Base-by-base conservation (phyloP, 2,113 vertebrate species). In the Gymnobelideus leadbeateri region DNA sequence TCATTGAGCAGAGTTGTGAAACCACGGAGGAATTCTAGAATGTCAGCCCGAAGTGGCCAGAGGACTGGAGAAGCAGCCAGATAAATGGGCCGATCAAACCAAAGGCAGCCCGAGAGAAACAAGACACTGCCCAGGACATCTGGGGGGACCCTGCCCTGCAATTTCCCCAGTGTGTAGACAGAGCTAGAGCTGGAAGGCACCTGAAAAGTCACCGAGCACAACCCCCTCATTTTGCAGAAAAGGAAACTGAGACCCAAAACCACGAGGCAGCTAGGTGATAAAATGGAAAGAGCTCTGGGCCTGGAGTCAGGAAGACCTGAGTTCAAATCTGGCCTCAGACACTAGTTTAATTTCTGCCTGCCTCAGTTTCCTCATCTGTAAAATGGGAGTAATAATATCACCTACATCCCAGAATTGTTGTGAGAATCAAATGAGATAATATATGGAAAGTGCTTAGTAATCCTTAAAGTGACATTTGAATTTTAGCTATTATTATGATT, bases 1-100 rank as follows among this genome's bases (percentile, higher is more conserved):
- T 96, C 96, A 19, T 93, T 51, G 23, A 7, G 93, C 3, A 23
- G 91, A 95, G 93, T 57, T 92, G 96, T 95, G 97, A 97, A 98
- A 96, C 3, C 26, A 92, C 50, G 61, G 96, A 95, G 97, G 94
- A 94, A 95, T 94, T 90, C 0, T 1, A 94, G 89, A 50, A 95
- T 1, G 16, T 93, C 16, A 25, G 92, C 89, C 96, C 0, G 53
- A 8, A 8, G 14, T 52, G 61, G 68, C 89, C 28, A n/a, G 31
- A 7, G 31, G 4, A 12, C 43, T 24, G 10, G 53, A 91, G 47
- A 49, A 90, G 55, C 92, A 54, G 96, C 68, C 52, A 6, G 94
- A n/a, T 19, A 93, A 94, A 68, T 10, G 54, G 91, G n/a, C 53
- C 31, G 89, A 93, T 91, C 93, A 47, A 55, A 24, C 43, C 43